Conservation (phyloP, 2,888 invertebrate species). For the Himalopsyche kuldschensis region DNA sequence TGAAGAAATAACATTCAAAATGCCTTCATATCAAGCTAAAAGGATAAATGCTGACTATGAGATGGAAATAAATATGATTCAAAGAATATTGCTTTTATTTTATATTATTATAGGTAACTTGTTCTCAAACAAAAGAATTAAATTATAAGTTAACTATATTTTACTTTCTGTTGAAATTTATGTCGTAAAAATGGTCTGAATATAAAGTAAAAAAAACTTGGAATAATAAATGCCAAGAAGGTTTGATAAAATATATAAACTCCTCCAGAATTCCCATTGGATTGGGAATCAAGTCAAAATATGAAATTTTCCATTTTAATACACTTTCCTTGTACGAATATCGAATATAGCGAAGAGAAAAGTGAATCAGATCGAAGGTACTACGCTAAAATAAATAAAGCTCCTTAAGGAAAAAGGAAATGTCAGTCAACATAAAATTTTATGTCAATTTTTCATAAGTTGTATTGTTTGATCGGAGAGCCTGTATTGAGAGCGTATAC, state of each 20-base stretch:
- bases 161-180: neutral
- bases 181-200: neutral
- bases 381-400: conserved; percentile 20
- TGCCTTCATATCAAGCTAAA: no score
- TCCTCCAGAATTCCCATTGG: conserved; percentile 1
- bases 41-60: no score
- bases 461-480: conserved; percentile 21
- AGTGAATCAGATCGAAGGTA: conserved; percentile 25
- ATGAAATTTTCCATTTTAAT: conserved; percentile 39
- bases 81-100: no score
- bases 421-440: conserved; percentile 39
- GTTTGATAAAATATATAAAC: neutral
- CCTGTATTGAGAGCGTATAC: neutral
- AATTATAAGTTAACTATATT: no score
- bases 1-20: no score
- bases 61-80: no score
- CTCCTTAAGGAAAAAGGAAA: conserved; percentile 37
- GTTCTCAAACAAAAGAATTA: neutral
- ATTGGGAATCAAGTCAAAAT: conserved; percentile 31
- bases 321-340: conserved; percentile 34
- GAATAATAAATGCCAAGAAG: neutral
- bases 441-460: conserved; percentile 39
- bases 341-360: conserved; percentile 29
- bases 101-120: neutral
- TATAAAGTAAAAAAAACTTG: neutral